phyloP scores from a whole-genome alignment of 2,888 invertebrate genomes.

The Noctuana brunneofusca region DNA sequence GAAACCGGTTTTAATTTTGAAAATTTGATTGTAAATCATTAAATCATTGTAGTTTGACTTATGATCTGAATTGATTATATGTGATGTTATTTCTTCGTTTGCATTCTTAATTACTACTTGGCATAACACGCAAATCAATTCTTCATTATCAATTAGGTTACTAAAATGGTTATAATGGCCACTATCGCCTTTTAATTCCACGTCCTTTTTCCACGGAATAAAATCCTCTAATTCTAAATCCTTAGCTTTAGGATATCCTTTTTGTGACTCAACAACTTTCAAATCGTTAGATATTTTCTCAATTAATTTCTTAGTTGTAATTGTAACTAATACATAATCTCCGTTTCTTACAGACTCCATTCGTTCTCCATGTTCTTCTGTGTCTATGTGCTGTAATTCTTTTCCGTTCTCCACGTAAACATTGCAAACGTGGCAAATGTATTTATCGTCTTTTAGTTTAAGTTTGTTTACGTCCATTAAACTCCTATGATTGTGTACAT shows the following conservation, averaged over 20 bases:
- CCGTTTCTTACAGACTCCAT: constrained; percentile 14
- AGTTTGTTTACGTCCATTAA: constrained; percentile 17
- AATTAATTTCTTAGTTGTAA: neutral
- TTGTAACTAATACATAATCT: constrained; percentile 12
- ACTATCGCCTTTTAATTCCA: neutral
- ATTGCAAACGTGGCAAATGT: constrained; percentile 18
- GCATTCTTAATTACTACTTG: neutral
- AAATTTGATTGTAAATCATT: constrained; percentile 18
- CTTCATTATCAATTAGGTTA: neutral
- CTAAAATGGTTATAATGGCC: neutral
- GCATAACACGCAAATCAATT: constrained; percentile 2
- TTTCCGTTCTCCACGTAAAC: constrained; percentile 11
- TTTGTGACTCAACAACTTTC: neutral
- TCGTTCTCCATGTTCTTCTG: constrained; percentile 1
- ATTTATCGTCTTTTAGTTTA: constrained; percentile 12
- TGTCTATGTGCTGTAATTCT: constrained; percentile 19
- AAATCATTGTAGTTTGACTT: neutral
- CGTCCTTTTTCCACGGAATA: neutral
- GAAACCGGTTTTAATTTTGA: neutral
- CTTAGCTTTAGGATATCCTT: neutral
- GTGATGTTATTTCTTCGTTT: neutral
- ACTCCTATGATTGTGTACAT: constrained; percentile 4
- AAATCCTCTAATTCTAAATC: constrained; percentile 4
- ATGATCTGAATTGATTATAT: neutral
- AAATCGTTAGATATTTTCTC: constrained; percentile 8